Base-by-base conservation (phyloP, 2,888 invertebrate genomes). In the Tethea ocularis region DNA sequence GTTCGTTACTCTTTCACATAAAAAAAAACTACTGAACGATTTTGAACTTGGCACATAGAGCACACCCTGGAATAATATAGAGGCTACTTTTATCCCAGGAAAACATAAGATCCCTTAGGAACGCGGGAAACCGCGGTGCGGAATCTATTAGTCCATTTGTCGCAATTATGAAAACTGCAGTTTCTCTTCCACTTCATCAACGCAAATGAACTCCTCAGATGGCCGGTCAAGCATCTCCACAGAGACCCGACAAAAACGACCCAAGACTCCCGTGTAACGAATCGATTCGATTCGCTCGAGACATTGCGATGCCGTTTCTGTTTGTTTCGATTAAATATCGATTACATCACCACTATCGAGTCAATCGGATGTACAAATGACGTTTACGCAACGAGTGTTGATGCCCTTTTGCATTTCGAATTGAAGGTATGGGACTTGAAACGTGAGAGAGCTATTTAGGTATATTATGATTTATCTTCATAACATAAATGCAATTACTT, bases 241-340 rank as follows among this genome's bases (percentile, higher is more conserved):
- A 20, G 67, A 68, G 73, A 77, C 70, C 67, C 62, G 67, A 74
- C 71, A 80, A 80, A 80, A 82, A 81, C 68, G 68, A 62, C 58
- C 59, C 57, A 63, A 63, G 74, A 72, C 71, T 70, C 72, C 72
- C 71, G 72, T 71, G 79, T 67, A 59, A 64, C 77, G 61, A 84
- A 88, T 86, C 78, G 82, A 85, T 89, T 83, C 72, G 80, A 68
- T 66, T 64, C 79, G 82, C 77, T 76, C 74, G 79, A 69, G 72
- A 77, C 75, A 74, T 69, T 71, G 64, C 74, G 69, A 70, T 64
- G 67, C 65, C 60, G 61, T 80, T 79, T 75, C 67, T 62, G 61
- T 80, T 80, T 75, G 78, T 76, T 82, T 85, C 83, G 80, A 84
- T 85, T 81, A 72, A 76, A 75, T 75, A 79, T 78, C 79, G 78